Base-by-base conservation (phyloP, 1,140 invertebrate species). In the Drosophila orosa region DNA sequence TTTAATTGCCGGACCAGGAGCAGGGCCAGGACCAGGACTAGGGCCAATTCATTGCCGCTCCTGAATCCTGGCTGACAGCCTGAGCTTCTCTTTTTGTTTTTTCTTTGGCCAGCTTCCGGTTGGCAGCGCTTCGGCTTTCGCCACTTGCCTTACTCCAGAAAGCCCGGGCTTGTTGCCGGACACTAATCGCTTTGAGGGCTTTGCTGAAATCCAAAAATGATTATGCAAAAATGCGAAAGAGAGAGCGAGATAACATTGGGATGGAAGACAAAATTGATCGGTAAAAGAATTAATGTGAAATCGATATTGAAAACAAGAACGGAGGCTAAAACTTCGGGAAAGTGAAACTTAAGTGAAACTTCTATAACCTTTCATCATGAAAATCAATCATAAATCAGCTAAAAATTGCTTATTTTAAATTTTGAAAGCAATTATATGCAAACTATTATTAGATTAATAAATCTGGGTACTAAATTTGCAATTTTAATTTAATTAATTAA, bases 171-270 rank as follows among this genome's bases (percentile, higher is more conserved):
- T 66, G 29, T 39, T 54, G 45, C 37, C 31, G 37, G 45, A 67
- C 65, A 39, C 54, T 75, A 75, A 74, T 74, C 69, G 50, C 58
- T 42, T 62, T 63, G 69, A 55, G 69, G 72, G 44, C 54, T 56
- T 66, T 58, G 17, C 54, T 65, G 6, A 24, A 74, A 57, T 74
- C 60, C 73, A 67, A 58, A 65, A 66, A 58, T 59, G 66, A 61
- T 73, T 73, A 73, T 73, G 72, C 58, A 56, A 40, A 74, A 74
- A 40, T 62, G 47, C 2, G 22, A 39, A 19, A 17, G 24, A n/a
- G 13, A 7, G 12, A 7, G 15, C n/a, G 12, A 42, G 6, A 33
- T 2, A 17, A 10, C 12, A n/a, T 7, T 31, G 25, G 5, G 17
- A 8, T 2, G 17, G 12, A n/a, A 0, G 2, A 7, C 7, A 15